A percentile compares a stretch with the other conserved stretches of the same genome.
These are phyloP conservation scores for Herpailurus yagouaroundi DNA, from an alignment of 2,113 vertebrate species.

Conservation along the genomic window DNA sequence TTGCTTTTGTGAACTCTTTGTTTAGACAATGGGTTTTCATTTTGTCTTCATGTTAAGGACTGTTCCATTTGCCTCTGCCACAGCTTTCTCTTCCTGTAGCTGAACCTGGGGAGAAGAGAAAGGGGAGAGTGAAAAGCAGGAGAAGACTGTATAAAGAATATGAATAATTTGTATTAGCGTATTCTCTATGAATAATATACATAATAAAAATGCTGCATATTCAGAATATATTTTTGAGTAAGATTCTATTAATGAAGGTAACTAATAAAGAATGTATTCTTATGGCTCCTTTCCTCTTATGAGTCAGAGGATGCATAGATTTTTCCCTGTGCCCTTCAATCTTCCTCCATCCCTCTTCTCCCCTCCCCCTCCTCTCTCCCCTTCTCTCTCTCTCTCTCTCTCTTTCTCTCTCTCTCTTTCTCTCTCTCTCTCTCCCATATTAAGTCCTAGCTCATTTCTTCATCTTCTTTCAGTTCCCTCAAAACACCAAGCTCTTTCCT, in stretches of 20 bases:
- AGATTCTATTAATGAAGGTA: constrained; percentile 42
- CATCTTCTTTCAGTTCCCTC: constrained; percentile 6
- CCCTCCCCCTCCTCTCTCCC: background rate
- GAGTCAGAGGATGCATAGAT: constrained; percentile 20
- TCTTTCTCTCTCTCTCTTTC: background rate
- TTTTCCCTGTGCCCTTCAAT: background rate
- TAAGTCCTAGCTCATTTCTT: background rate
- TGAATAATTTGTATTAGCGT: constrained; percentile 42
- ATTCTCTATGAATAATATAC: constrained; percentile 21
- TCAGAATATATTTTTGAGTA: constrained; percentile 48
- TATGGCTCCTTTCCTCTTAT: constrained; percentile 11
- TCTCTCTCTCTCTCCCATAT: background rate
- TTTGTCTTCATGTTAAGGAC: constrained; percentile 30
- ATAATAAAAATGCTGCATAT: constrained; percentile 13
- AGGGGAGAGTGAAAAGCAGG: background rate
- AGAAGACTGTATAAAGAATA: constrained; percentile 30
- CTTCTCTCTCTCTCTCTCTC: background rate
- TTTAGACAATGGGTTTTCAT: constrained; percentile 32
- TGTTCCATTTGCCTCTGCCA: background rate
- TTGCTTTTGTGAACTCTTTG: constrained; percentile 36
- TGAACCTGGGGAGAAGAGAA: constrained; percentile 12
- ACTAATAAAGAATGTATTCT: background rate
- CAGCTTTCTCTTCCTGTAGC: constrained; percentile 12
- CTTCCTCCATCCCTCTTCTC: background rate
- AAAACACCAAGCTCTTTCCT: background rate